Conservation (phyloP, 2,888 invertebrate species). For the Cephus runcator region DNA sequence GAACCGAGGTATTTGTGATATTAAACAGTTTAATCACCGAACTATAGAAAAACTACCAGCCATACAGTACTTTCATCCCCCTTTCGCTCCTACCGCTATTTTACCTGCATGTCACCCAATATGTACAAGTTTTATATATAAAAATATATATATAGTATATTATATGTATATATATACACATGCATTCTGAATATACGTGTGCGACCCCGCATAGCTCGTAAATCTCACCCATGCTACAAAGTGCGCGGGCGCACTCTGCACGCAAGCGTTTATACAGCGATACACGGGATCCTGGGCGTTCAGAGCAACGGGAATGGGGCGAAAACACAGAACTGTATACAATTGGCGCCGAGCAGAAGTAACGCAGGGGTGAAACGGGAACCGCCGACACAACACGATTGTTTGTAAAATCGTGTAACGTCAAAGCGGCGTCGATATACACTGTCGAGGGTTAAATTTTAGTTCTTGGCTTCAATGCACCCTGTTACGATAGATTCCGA, state of each 20-base stretch:
- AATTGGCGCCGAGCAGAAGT: slow-evolving; percentile 9
- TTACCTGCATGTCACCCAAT: neutral
- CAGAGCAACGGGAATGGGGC: neutral
- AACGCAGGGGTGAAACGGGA: slow-evolving; percentile 6
- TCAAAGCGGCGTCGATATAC: neutral
- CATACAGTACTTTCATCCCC: neutral
- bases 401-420: slow-evolving; percentile 17
- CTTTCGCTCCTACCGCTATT: neutral
- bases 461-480: neutral
- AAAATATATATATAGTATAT: neutral
- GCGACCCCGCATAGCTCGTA: slow-evolving; percentile 25
- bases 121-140: neutral
- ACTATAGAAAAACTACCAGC: slow-evolving; percentile 44
- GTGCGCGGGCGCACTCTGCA: slow-evolving; percentile 7
- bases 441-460: neutral
- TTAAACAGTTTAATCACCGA: slow-evolving; percentile 56
- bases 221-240: slow-evolving; percentile 19
- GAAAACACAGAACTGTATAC: neutral
- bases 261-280: slow-evolving; percentile 17
- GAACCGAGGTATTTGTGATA: slow-evolving; percentile 44
- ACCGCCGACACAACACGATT: slow-evolving; percentile 18
- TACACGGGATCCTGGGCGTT: slow-evolving; percentile 8
- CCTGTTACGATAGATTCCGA: neutral
- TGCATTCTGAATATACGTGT: neutral
- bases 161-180: no score